phyloP scores from a whole-genome alignment of 2,113 vertebrate genomes.

The Engystomops pustulosus region DNA sequence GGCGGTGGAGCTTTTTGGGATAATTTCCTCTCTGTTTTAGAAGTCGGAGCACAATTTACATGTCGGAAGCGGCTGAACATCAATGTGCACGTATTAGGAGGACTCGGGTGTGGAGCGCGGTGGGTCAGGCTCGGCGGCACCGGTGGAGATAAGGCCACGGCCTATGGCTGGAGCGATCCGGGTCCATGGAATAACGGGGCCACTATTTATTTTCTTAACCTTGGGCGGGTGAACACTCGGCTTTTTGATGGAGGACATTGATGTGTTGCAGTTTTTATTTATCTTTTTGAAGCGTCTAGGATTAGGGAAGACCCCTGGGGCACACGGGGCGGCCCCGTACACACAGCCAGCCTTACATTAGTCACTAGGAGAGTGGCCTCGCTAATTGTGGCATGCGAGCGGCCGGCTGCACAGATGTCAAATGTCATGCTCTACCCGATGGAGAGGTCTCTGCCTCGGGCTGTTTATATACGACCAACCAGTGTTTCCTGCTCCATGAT shows the following conservation, averaged over 20 bases:
- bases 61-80: neutral
- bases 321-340: slow-evolving; percentile 12
- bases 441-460: slow-evolving; percentile 79
- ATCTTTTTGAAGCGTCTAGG: slow-evolving; percentile 62
- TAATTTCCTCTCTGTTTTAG: too few species aligned
- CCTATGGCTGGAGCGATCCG: neutral
- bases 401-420: slow-evolving; percentile 80
- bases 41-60: neutral
- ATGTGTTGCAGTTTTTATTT: slow-evolving; percentile 55
- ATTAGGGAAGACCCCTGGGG: slow-evolving; percentile 66
- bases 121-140: neutral
- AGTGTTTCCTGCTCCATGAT: slow-evolving; percentile 91
- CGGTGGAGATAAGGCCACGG: neutral
- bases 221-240: slow-evolving; percentile 23
- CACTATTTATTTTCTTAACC: slow-evolving; percentile 56
- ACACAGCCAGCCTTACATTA: slow-evolving; percentile 61
- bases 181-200: neutral
- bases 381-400: slow-evolving; percentile 68
- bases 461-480: slow-evolving; percentile 88
- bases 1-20: neutral
- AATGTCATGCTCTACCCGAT: slow-evolving; percentile 83
- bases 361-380: slow-evolving; percentile 61
- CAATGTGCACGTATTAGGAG: neutral
- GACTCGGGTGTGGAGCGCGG: too few species aligned
- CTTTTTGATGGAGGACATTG: slow-evolving; percentile 54